Conservation (phyloP, 1,140 invertebrate genomes). For the Zaprionus davidi region DNA sequence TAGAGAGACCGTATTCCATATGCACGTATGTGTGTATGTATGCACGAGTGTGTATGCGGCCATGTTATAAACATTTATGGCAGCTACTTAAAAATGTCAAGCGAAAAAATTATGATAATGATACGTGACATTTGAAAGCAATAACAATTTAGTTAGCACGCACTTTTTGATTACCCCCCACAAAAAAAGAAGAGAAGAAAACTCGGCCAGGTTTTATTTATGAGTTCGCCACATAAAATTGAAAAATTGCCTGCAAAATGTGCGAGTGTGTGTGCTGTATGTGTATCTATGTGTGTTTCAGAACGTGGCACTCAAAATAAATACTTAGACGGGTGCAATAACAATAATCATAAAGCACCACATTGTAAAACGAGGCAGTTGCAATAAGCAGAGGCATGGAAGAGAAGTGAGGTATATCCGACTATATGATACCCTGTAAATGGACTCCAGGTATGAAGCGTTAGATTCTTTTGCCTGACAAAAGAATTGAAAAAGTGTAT, state of each 20-base stretch:
- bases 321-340: slow-evolving; percentile 59
- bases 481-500: too few relatives aligned
- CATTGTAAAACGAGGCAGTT: slow-evolving; percentile 28
- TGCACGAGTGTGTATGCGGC: slow-evolving; percentile 37
- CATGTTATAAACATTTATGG: slow-evolving; percentile 82
- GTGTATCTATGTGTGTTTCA: not conserved
- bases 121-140: slow-evolving; percentile 82
- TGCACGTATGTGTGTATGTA: slow-evolving; percentile 1
- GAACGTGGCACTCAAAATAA: slow-evolving; percentile 31
- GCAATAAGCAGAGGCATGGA: slow-evolving; percentile 4
- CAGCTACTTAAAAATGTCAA: slow-evolving; percentile 82
- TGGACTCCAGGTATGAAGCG: too few relatives aligned
- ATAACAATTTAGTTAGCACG: slow-evolving; percentile 82
- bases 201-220: slow-evolving; percentile 63
- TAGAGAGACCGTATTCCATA: slow-evolving; percentile 51
- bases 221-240: slow-evolving; percentile 72
- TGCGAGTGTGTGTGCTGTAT: not conserved
- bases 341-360: slow-evolving; percentile 68
- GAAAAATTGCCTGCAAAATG: slow-evolving; percentile 70
- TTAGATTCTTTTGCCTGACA: too few relatives aligned
- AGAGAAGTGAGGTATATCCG: not conserved
- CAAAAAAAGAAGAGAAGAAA: slow-evolving; percentile 5
- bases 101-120: slow-evolving; percentile 82
- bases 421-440: slow-evolving; percentile 1
- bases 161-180: slow-evolving; percentile 76